phyloP scores from a whole-genome alignment of 2,888 invertebrate genomes.

The Trachelus iudaicus region DNA sequence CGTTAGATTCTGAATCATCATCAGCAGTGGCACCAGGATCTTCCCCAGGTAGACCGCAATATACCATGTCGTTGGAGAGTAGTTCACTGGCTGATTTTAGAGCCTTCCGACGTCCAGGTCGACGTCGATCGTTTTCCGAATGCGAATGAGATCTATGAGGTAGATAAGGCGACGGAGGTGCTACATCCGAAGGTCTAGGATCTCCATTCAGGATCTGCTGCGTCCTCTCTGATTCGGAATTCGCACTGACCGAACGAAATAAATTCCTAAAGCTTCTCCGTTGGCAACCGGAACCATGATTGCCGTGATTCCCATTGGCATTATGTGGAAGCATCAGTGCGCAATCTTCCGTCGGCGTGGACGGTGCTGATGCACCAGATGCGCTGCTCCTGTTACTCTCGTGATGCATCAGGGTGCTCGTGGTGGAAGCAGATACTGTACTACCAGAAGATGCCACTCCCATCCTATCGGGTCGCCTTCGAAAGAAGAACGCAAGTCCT shows the following conservation, averaged over 20 bases:
- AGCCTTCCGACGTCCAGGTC: conserved; percentile 43
- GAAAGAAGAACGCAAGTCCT: conserved; percentile 53
- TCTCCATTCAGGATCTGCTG: conserved; percentile 76
- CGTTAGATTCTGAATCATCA: conserved; percentile 36
- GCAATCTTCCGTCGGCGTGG: conserved; percentile 39
- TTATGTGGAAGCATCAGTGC: conserved; percentile 40
- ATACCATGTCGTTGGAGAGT: conserved; percentile 57
- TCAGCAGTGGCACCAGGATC: conserved; percentile 29
- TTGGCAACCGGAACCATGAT: conserved; percentile 42
- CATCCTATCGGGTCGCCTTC: conserved; percentile 39
- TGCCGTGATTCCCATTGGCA: conserved; percentile 17
- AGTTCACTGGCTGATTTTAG: conserved; percentile 60
- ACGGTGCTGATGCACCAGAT: conserved; percentile 43
- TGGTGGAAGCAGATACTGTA: conserved; percentile 41
- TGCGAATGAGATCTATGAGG: conserved; percentile 59
- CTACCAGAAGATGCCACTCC: conserved; percentile 50
- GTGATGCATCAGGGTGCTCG: conserved; percentile 40
- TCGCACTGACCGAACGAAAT: conserved; percentile 75
- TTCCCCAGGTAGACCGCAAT: conserved; percentile 45
- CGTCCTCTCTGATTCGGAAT: conserved; percentile 72
- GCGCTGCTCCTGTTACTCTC: conserved; percentile 39
- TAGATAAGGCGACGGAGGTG: conserved; percentile 67
- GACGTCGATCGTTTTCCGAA: conserved; percentile 51
- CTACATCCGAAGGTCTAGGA: conserved; percentile 77
- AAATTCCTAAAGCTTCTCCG: conserved; percentile 71